These are phyloP conservation scores for Callionymus lyra DNA, from an alignment of 2,113 vertebrate genomes.

Conservation along the genomic window DNA sequence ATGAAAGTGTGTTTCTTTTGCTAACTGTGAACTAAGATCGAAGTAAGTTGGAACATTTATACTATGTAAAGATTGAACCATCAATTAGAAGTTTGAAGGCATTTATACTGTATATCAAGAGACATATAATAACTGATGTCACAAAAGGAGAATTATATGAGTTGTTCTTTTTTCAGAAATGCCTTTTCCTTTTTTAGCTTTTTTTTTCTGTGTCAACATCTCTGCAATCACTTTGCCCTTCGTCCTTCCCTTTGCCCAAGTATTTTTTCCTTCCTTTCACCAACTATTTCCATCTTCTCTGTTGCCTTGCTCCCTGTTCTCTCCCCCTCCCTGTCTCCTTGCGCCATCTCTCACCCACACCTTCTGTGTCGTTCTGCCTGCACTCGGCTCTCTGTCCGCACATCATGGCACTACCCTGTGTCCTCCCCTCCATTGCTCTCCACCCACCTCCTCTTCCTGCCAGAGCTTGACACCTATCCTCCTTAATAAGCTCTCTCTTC, in stretches of 20 bases:
- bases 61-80: too few relatives aligned
- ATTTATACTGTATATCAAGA: too few relatives aligned
- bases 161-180: not conserved
- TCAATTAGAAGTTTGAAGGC: too few relatives aligned
- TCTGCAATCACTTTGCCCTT: not conserved
- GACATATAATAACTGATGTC: too few relatives aligned
- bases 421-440: slow-evolving; percentile 16
- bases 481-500: slow-evolving; percentile 48
- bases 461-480: slow-evolving; percentile 57
- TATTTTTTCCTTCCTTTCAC: slow-evolving; percentile 8
- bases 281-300: slow-evolving; percentile 9
- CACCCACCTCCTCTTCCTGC: slow-evolving; percentile 46
- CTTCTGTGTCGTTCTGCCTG: slow-evolving; percentile 8
- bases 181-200: slow-evolving; percentile 3
- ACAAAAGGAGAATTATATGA: too few relatives aligned
- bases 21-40: too few relatives aligned
- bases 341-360: not conserved
- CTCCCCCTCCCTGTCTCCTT: not conserved
- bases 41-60: too few relatives aligned
- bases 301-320: slow-evolving; percentile 4
- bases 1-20: too few relatives aligned
- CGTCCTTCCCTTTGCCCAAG: slow-evolving; percentile 5
- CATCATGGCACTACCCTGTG: slow-evolving; percentile 19
- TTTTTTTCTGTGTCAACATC: slow-evolving; percentile 10
- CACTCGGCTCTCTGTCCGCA: slow-evolving; percentile 7